Evolutionary conservation across 2,113 vertebrate species (phyloP).

Genomic region (Gymnarchus niloticus): DNA sequence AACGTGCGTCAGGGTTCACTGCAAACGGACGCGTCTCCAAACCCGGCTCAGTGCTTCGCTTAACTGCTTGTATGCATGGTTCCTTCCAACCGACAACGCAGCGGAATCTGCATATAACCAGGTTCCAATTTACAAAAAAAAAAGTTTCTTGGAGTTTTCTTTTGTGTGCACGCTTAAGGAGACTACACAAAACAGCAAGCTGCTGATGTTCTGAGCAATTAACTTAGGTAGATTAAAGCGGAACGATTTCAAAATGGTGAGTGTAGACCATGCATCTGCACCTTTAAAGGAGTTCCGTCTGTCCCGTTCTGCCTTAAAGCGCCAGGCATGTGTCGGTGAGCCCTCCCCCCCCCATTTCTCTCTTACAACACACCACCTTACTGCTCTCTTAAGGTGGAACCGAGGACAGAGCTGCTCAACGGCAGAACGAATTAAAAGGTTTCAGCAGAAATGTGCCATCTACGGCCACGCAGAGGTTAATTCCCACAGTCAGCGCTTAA

Average conservation of each 20-base stretch:
- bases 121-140: not conserved
- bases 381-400: constrained; percentile 69
- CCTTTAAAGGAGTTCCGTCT: constrained; percentile 63
- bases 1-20: too few species aligned
- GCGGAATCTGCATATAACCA: not conserved
- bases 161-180: not conserved
- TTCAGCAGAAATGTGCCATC: not conserved
- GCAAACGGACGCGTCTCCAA: not conserved
- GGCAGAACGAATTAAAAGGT: not conserved
- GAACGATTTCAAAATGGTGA: not conserved
- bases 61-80: not conserved
- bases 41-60: too few species aligned
- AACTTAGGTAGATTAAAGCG: not conserved
- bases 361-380: constrained; percentile 63
- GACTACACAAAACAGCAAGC: not conserved
- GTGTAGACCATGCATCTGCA: constrained; percentile 40
- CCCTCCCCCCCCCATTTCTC: constrained; percentile 57
- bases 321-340: constrained; percentile 65
- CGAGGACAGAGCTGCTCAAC: constrained; percentile 37
- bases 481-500: constrained; percentile 51
- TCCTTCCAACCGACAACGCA: not conserved
- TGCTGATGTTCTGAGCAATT: not conserved
- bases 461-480: constrained; percentile 59
- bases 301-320: constrained; percentile 73
- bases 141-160: not conserved